A percentile compares a stretch with the other conserved stretches of the same genome.
These are phyloP conservation scores for Onychomys leucogaster DNA, from an alignment of 2,797 vertebrate genomes.

Conservation along the genomic window DNA sequence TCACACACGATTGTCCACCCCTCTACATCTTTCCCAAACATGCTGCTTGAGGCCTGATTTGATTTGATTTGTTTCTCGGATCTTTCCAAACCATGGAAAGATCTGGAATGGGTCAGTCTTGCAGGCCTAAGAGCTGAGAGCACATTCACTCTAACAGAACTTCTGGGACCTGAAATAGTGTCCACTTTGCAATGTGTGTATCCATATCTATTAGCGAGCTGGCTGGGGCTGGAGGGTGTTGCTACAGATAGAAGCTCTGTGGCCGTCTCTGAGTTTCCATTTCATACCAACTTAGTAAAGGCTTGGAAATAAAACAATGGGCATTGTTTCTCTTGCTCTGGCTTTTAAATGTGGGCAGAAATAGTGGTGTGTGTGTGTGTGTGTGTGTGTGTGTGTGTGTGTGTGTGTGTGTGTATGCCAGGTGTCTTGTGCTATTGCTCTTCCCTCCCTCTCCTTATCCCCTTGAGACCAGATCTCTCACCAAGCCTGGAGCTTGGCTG, in stretches of 20 bases:
- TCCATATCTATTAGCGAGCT: constrained; percentile 79
- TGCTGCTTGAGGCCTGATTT: constrained; percentile 84
- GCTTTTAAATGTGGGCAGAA: background rate
- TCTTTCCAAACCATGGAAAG: constrained; percentile 83
- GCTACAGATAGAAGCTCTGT: constrained; percentile 72
- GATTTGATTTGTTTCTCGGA: constrained; percentile 85
- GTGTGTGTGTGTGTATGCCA: background rate
- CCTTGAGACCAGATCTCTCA: background rate
- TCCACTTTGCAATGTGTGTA: constrained; percentile 81
- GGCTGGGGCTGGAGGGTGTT: constrained; percentile 74
- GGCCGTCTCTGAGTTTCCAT: constrained; percentile 68
- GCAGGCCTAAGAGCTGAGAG: constrained; percentile 85
- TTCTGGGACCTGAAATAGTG: constrained; percentile 79
- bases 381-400: too few relatives aligned
- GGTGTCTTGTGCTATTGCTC: background rate
- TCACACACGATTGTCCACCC: constrained; percentile 66
- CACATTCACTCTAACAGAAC: constrained; percentile 83
- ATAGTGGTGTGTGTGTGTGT: background rate
- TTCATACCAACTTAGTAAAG: constrained; percentile 71
- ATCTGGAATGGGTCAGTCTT: constrained; percentile 83
- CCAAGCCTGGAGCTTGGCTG: background rate
- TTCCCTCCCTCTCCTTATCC: background rate
- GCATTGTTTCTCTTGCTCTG: constrained; percentile 59
- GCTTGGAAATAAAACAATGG: constrained; percentile 57
- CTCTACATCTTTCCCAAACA: constrained; percentile 56